Evolutionary conservation across 1,140 invertebrate species (phyloP).

Genomic region (Leptonema lineaticorne): DNA sequence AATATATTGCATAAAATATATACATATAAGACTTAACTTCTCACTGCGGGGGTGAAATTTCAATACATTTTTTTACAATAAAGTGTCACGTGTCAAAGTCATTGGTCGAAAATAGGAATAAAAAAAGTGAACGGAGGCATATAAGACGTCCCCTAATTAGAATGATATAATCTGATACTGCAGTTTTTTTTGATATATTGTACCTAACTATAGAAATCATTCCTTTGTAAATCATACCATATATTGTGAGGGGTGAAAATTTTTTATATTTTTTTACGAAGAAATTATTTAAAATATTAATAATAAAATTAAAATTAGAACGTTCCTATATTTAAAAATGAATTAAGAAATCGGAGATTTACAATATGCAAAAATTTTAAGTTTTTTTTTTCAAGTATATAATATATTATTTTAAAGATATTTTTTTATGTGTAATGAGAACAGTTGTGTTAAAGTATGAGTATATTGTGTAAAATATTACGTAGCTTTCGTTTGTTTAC

Average conservation of each 20-base stretch:
- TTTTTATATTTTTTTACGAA: slow-evolving; percentile 8
- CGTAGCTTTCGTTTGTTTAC: background rate
- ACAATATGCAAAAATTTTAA: too few relatives aligned
- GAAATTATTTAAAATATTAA: too few relatives aligned
- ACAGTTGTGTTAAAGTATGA: too few relatives aligned
- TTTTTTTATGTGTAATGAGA: too few relatives aligned
- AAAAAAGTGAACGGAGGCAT: background rate
- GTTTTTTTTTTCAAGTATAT: too few relatives aligned
- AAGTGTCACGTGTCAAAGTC: slow-evolving; percentile 41
- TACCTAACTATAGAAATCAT: slow-evolving; percentile 17
- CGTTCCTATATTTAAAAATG: too few relatives aligned
- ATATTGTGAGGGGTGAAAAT: slow-evolving; percentile 15
- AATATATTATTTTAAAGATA: too few relatives aligned
- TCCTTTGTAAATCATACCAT: slow-evolving; percentile 18
- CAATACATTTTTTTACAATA: slow-evolving; percentile 34
- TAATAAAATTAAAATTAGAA: too few relatives aligned
- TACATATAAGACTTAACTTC: slow-evolving; percentile 19
- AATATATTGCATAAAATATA: too few relatives aligned
- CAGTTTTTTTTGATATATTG: slow-evolving; percentile 30
- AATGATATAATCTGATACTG: slow-evolving; percentile 41
- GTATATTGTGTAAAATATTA: background rate
- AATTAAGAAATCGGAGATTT: too few relatives aligned
- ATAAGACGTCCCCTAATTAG: slow-evolving; percentile 37
- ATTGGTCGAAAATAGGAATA: slow-evolving; percentile 28
- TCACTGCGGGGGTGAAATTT: slow-evolving; percentile 31